phyloP scores from a whole-genome alignment of 2,888 invertebrate species.

The Ormia ochracea region DNA sequence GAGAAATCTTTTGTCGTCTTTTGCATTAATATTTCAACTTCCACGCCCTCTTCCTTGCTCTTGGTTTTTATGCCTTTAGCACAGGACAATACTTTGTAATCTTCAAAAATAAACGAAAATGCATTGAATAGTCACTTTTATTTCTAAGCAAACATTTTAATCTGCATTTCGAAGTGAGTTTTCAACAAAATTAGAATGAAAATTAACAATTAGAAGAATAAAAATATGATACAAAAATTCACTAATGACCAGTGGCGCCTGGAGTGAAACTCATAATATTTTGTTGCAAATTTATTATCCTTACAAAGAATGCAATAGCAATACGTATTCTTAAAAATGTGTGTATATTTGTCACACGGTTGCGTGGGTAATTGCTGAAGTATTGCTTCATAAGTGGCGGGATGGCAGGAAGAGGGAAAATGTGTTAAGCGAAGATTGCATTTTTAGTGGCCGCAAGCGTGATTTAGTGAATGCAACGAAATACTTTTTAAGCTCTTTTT shows the following conservation, averaged over 20 bases:
- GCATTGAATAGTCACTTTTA: background rate
- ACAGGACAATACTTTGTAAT: background rate
- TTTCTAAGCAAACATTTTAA: conserved; percentile 2
- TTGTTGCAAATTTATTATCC: conserved; percentile 32
- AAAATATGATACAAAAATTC: conserved; percentile 9
- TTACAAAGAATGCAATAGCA: conserved; percentile 30
- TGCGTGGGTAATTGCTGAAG: conserved; percentile 44
- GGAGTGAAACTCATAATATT: conserved; percentile 44
- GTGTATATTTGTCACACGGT: conserved; percentile 10
- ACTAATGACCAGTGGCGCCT: conserved; percentile 59
- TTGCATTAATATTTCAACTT: too few species aligned
- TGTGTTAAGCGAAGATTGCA: conserved; percentile 66
- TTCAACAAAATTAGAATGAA: background rate
- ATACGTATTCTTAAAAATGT: background rate
- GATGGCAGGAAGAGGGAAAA: background rate
- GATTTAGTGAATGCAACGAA: conserved; percentile 76
- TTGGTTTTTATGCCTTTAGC: background rate
- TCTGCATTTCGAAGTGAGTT: conserved; percentile 15
- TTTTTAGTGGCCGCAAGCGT: conserved; percentile 71
- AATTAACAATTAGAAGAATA: background rate
- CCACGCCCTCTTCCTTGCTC: background rate
- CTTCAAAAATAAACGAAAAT: background rate
- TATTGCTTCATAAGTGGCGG: background rate
- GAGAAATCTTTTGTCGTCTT: too few species aligned
- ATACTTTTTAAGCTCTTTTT: conserved; percentile 67